A percentile compares a stretch with the other conserved stretches of the same genome.
phyloP scores from a whole-genome alignment of 2,888 invertebrate genomes.

The Melikaiella ostensackeni region DNA sequence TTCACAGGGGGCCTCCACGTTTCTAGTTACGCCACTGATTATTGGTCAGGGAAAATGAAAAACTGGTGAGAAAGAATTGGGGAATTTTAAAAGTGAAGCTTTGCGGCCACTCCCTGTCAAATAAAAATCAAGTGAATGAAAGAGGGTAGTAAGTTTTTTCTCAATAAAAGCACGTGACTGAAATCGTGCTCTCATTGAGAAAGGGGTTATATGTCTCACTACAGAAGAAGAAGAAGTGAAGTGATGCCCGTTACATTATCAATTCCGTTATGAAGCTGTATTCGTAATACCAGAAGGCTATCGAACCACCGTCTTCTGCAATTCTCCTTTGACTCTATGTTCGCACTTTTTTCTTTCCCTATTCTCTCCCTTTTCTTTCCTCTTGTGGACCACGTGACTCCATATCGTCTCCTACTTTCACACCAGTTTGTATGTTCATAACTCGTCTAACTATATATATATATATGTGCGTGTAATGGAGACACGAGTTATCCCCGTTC shows the following conservation, averaged over 20 bases:
- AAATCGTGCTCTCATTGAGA: conserved; percentile 70
- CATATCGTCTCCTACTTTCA: conserved; percentile 54
- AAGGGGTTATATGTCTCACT: conserved; percentile 45
- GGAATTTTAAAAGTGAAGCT: too few species aligned
- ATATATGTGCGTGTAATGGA: not conserved
- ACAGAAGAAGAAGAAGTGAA: conserved; percentile 48
- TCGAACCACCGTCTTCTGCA: conserved; percentile 67
- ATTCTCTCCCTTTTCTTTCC: conserved; percentile 43
- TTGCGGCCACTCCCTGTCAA: not conserved
- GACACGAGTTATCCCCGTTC: conserved; percentile 15
- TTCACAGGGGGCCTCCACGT: too few species aligned
- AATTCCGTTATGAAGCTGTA: conserved; percentile 75
- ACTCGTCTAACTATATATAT: not conserved
- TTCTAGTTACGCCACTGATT: too few species aligned
- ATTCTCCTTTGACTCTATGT: conserved; percentile 59
- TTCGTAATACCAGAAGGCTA: conserved; percentile 73
- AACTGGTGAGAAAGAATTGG: too few species aligned
- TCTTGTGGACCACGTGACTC: conserved; percentile 44
- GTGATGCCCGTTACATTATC: conserved; percentile 75
- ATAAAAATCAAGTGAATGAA: not conserved
- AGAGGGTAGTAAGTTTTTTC: conserved; percentile 16
- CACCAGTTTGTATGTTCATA: conserved; percentile 18
- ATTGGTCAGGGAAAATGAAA: too few species aligned
- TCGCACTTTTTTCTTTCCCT: conserved; percentile 35
- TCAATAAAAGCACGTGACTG: conserved; percentile 52